Base-by-base conservation (phyloP, 2,113 vertebrate species). In the Amblyopsis rosae region DNA sequence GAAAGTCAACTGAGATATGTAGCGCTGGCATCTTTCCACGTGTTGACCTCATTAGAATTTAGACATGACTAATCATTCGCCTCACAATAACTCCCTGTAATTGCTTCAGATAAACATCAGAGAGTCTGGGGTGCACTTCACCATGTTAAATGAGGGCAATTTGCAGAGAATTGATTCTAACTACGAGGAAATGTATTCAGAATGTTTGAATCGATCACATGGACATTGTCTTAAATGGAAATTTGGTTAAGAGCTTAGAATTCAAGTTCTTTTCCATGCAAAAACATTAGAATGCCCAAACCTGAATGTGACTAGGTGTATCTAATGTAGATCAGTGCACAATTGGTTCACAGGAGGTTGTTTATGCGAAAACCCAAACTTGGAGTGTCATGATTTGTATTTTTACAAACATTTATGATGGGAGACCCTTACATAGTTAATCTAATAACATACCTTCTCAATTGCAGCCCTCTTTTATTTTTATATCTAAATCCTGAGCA, bases 121-220 rank as follows among this genome's bases (percentile, higher is more conserved):
- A 9, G 73, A 15, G 63, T 72, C 74, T 6, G 55, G 72, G 13
- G 61, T 66, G 64, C 45, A 60, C 79, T 72, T 85, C 86, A 62
- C 51, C 41, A 63, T 89, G 87, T 73, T 88, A 86, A 92, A 92
- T 91, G 87, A 87, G 82, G 81, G 65, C 84, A 88, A 91, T 93
- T 93, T 90, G 76, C 75, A 4, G 47, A 50, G 74, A 75, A 89
- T 89, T 82, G 82, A 91, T 90, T 78, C 73, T 53, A 62, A 73
- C 70, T 70, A 63, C 15, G 60, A 70, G 72, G 65, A 75, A 88
- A 82, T 59, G 76, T 79, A 88, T 78, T 77, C 86, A 82, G 63
- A 82, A 65, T 66, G 46, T 46, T 41, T 5, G 66, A 19, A 85
- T 85, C 75, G 67, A 83, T 74, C 53, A 46, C 19, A 1, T 17